Conservation (phyloP, 2,113 vertebrate species). For the Bos indicus region DNA sequence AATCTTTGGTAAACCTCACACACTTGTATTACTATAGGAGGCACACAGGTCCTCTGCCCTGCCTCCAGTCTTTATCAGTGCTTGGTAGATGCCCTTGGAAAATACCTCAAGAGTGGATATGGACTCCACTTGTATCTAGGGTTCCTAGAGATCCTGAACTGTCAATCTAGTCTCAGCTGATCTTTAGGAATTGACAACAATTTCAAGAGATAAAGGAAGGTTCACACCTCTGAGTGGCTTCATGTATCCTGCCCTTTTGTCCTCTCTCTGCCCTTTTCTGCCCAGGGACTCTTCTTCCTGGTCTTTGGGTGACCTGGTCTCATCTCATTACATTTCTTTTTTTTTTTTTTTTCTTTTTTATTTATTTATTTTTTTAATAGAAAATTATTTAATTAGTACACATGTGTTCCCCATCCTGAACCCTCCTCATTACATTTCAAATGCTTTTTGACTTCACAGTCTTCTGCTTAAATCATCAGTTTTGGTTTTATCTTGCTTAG, state of each 20-base stretch:
- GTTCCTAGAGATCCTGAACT: background rate
- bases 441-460: background rate
- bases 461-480: background rate
- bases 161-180: background rate
- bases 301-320: background rate
- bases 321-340: background rate
- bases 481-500: background rate
- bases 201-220: background rate
- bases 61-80: background rate
- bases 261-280: background rate
- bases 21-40: background rate
- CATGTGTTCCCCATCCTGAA: too few species aligned
- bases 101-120: background rate
- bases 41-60: accelerated
- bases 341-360: too few species aligned
- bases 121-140: background rate
- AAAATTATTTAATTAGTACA: too few species aligned
- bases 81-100: background rate
- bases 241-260: background rate
- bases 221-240: background rate
- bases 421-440: background rate
- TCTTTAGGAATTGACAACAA: background rate
- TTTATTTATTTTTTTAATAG: too few species aligned
- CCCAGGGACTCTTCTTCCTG: too few species aligned
- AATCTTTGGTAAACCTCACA: background rate